Conservation (phyloP, 2,888 invertebrate genomes). For the Vanessa cardui region DNA sequence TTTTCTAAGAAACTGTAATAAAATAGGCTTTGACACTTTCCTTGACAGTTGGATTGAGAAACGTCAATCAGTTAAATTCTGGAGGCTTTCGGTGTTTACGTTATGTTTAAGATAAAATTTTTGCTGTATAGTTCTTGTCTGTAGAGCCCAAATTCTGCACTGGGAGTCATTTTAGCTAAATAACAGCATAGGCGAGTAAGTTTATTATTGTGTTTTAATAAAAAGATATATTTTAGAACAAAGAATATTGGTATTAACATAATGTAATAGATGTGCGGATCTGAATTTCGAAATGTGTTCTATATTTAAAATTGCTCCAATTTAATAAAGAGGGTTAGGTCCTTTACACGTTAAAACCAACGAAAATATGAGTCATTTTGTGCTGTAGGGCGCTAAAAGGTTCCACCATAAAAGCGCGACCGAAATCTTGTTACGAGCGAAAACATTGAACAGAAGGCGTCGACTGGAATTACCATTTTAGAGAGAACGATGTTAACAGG, state of each 20-base stretch:
- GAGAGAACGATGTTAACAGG: constrained; percentile 5
- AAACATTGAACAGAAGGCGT: constrained; percentile 16
- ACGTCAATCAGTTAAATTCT: no score
- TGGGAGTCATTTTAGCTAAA: no score
- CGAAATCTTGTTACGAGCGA: constrained; percentile 19
- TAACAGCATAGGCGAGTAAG: no score
- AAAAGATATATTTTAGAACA: not conserved
- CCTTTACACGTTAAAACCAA: constrained; percentile 13
- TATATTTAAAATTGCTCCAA: not conserved
- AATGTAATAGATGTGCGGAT: not conserved
- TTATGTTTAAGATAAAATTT: no score
- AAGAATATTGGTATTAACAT: not conserved
- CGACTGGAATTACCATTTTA: constrained; percentile 17
- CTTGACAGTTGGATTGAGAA: no score
- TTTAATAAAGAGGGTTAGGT: constrained; percentile 4
- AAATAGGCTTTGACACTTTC: no score
- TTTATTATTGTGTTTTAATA: no score
- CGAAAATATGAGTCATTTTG: constrained; percentile 25
- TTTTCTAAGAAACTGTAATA: no score
- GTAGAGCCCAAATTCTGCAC: no score
- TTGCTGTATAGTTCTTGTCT: no score
- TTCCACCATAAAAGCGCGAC: constrained; percentile 23
- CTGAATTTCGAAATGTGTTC: not conserved
- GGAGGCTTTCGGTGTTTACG: no score
- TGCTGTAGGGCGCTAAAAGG: constrained; percentile 16